These are phyloP conservation scores for Phthorimaea operculella DNA, from an alignment of 1,140 invertebrate genomes.

Conservation along the genomic window DNA sequence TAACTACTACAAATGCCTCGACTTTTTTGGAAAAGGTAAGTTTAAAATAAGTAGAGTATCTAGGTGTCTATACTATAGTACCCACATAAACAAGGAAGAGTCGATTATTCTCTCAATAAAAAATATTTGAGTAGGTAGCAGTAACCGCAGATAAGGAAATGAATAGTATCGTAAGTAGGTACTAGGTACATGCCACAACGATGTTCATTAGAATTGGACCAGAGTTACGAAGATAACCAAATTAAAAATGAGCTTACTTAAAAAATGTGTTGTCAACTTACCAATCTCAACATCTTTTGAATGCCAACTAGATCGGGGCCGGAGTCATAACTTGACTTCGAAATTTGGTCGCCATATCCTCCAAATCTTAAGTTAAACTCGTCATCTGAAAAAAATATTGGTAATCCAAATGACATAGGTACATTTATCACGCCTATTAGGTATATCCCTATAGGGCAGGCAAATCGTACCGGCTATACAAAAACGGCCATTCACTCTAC, in stretches of 20 bases:
- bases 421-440: no score
- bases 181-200: not conserved
- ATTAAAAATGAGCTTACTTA: not conserved
- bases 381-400: no score
- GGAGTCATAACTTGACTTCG: constrained; percentile 12
- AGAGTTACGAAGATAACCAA: not conserved
- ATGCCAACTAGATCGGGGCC: not conserved
- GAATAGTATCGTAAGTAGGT: not conserved
- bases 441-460: no score
- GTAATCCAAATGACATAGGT: no score
- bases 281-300: not conserved
- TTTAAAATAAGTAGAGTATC: no score
- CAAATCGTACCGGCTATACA: no score
- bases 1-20: not conserved
- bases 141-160: not conserved
- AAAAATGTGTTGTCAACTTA: not conserved
- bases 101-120: not conserved
- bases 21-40: not conserved
- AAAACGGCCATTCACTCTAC: no score
- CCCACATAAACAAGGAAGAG: not conserved
- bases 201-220: not conserved
- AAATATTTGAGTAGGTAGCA: not conserved
- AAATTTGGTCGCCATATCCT: constrained; percentile 24
- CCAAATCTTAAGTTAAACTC: not conserved
- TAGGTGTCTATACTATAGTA: not conserved